phyloP scores from a whole-genome alignment of 1,140 invertebrate species.

The Sitobion miscanthi region DNA sequence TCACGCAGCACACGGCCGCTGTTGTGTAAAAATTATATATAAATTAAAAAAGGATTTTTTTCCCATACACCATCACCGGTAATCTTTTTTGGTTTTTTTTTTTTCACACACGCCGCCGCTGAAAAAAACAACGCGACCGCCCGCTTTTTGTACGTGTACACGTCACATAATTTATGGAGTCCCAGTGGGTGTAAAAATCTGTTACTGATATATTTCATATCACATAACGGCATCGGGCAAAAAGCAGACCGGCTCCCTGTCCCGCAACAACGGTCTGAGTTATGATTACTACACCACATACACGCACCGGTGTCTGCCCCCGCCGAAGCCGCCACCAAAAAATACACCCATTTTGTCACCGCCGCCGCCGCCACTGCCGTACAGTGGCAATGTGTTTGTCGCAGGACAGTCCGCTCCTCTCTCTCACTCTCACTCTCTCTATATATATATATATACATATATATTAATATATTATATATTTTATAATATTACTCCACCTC shows the following conservation, averaged over 20 bases:
- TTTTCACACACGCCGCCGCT: neutral
- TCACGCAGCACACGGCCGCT: constrained; percentile 32
- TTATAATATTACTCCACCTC: neutral
- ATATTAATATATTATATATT: neutral
- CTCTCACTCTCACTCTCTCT: neutral
- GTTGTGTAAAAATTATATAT: constrained; percentile 47
- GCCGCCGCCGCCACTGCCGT: neutral
- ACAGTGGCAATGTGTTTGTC: constrained; percentile 20
- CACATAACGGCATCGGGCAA: constrained; percentile 1
- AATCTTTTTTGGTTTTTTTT: constrained; percentile 43
- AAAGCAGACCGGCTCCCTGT: neutral
- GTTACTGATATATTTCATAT: constrained; percentile 52
- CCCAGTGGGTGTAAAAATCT: constrained; percentile 55
- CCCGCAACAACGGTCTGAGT: neutral
- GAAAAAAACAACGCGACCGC: constrained; percentile 6
- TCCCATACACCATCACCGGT: constrained; percentile 31
- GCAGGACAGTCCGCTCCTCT: neutral
- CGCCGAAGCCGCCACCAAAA: neutral
- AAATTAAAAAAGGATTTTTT: constrained; percentile 49
- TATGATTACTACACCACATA: constrained; percentile 25
- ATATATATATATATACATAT: neutral
- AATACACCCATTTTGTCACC: constrained; percentile 33
- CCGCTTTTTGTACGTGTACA: constrained; percentile 33
- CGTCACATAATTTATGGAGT: constrained; percentile 51
- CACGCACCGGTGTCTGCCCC: neutral